Evolutionary conservation across 2,797 vertebrate genomes (phyloP).

Genomic region (Delichon dasypus): DNA sequence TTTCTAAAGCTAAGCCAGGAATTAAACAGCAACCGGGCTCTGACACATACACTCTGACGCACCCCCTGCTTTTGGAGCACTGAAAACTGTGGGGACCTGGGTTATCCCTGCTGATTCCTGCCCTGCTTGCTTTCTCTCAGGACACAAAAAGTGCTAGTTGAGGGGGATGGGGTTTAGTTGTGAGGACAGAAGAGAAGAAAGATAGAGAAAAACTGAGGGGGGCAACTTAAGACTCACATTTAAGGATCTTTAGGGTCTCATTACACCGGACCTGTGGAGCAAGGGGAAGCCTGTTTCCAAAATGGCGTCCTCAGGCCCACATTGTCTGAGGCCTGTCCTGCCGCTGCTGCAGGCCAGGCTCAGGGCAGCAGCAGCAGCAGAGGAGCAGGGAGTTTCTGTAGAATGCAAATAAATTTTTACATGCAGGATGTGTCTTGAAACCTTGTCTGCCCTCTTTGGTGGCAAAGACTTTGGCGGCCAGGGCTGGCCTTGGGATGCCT

Average conservation of each 20-base stretch:
- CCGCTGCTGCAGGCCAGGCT: background rate
- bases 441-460: background rate
- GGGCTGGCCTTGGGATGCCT: background rate
- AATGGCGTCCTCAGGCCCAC: background rate
- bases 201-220: background rate
- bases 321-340: background rate
- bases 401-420: background rate
- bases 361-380: rapidly evolving
- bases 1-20: background rate
- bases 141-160: background rate
- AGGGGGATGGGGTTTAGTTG: background rate
- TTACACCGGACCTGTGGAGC: background rate
- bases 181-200: background rate
- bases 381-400: background rate
- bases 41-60: background rate
- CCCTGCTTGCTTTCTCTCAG: background rate
- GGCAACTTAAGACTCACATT: background rate
- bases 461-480: background rate
- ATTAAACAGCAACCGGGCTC: background rate
- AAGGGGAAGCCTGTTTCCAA: background rate
- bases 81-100: background rate
- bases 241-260: background rate
- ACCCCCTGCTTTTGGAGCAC: background rate
- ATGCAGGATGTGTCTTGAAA: background rate
- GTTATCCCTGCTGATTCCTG: background rate